Conservation (phyloP, 2,797 vertebrate genomes). For the Mus caroli region DNA sequence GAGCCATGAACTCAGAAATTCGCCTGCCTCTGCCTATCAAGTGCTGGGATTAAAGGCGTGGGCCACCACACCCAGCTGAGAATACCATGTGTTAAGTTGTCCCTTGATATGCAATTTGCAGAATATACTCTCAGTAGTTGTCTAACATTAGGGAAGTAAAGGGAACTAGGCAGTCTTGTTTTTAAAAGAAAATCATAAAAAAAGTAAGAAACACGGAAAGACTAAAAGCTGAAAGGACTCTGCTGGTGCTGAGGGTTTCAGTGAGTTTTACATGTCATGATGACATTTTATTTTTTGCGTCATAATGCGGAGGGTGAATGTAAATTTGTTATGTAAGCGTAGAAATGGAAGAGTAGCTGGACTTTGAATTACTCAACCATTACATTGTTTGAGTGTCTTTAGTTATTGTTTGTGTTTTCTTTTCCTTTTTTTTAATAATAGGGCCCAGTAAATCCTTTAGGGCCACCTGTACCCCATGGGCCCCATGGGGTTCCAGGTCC, state of each 20-base stretch:
- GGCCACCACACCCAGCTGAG: too few species aligned
- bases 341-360: constrained; percentile 1
- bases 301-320: not conserved
- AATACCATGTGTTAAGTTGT: not conserved
- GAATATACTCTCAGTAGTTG: not conserved
- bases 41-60: too few species aligned
- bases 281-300: not conserved
- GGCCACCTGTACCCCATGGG: constrained; percentile 97
- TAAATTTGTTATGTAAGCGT: not conserved
- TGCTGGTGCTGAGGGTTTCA: constrained; percentile 27
- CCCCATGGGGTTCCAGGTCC: constrained; percentile 98
- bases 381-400: not conserved
- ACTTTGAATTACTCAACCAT: not conserved
- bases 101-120: not conserved
- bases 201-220: not conserved
- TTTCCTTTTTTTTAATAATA: constrained; percentile 79
- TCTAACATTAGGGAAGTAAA: not conserved
- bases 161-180: not conserved
- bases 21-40: too few species aligned
- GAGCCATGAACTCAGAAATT: not conserved
- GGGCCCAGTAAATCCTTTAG: constrained; percentile 98
- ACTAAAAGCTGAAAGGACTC: constrained; percentile 11
- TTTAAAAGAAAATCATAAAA: not conserved
- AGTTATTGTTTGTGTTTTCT: not conserved
- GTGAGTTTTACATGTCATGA: not conserved